These are phyloP conservation scores for Drosophila recens DNA, from an alignment of 2,888 invertebrate genomes.

Conservation along the genomic window DNA sequence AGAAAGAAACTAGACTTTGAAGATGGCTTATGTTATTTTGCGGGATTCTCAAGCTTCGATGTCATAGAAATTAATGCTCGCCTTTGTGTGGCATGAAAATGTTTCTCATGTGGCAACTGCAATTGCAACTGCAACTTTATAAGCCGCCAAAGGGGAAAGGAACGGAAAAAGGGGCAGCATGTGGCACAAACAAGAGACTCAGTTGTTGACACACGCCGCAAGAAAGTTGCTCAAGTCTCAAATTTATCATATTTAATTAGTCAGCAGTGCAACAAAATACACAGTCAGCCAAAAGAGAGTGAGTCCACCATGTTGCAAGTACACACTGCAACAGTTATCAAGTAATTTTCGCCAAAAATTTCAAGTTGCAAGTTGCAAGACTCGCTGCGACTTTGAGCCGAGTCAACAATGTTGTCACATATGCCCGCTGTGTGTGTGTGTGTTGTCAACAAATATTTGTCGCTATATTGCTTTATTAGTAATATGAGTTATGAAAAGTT, in stretches of 20 bases:
- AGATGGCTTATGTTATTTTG: conserved; percentile 6
- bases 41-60: not conserved
- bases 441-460: conserved; percentile 77
- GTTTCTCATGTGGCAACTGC: not conserved
- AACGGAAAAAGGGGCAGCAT: not conserved
- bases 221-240: conserved; percentile 70
- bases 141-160: conserved; percentile 22
- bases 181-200: conserved; percentile 22
- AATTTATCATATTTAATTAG: conserved; percentile 80
- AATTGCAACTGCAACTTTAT: conserved; percentile 36
- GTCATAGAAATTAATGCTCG: conserved; percentile 20
- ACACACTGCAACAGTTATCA: conserved; percentile 49
- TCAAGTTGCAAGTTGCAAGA: conserved; percentile 31
- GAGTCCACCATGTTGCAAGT: not conserved
- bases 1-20: conserved; percentile 4
- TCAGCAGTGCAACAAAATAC: conserved; percentile 62
- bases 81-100: conserved; percentile 8
- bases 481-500: conserved; percentile 74
- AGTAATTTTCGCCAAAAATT: conserved; percentile 65
- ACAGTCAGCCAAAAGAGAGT: not conserved
- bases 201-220: conserved; percentile 70
- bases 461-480: conserved; percentile 75
- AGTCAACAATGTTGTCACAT: conserved; percentile 70
- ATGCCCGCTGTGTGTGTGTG: conserved; percentile 17
- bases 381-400: conserved; percentile 22